Evolutionary conservation across 2,113 vertebrate genomes (phyloP), one percentile per base, ranked within the genome.

Genomic region (Hipposideros armiger): DNA sequence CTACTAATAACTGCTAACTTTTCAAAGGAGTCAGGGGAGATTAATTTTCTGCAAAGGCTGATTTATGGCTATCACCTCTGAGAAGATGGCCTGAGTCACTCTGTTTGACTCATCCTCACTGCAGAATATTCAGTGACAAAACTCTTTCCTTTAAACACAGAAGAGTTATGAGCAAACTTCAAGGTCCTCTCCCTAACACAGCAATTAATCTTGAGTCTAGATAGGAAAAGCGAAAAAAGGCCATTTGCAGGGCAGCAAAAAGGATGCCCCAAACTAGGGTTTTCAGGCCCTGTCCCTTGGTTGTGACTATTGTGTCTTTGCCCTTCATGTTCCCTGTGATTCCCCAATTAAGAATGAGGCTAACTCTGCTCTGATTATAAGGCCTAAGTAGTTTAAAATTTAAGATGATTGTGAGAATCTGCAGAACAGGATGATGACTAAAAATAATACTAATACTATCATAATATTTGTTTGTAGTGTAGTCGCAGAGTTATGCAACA

Each of bases 41-140:
- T 95, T 93, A 90, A 90, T 95, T 95, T 94, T 97, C 87, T 83
- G 22, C 36, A 95, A 70, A 96, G 91, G 56, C 42, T 94, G 86
- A 97, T 97, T 96, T 96, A 97, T 96, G 64, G 54, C 60, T 56
- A 60, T 40, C 70, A 91, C 78, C 77, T 95, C 73, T 92, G 76
- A 94, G 85, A 67, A 72, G 81, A 92, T 86, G 58, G 72, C 73
- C 78, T 96, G 94, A 95, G 89, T 97, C 97, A 96, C 32, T 82
- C 26, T 80, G 36, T 83, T 69, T 97, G 96, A 96, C 67, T 95
- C 90, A 94, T 88, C 80, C 36, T 95, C 82, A 84, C 32, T 83
- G 42, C 36, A 52, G 86, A 98, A 87, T 77, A 76, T 54, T 72
- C 83, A 70, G 30, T 69, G 66, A 94, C 82, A 95, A 96, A 96